A percentile compares a stretch with the other conserved stretches of the same genome.
These are phyloP conservation scores for Periparus ater DNA, from an alignment of 2,797 vertebrate genomes.

Conservation along the genomic window DNA sequence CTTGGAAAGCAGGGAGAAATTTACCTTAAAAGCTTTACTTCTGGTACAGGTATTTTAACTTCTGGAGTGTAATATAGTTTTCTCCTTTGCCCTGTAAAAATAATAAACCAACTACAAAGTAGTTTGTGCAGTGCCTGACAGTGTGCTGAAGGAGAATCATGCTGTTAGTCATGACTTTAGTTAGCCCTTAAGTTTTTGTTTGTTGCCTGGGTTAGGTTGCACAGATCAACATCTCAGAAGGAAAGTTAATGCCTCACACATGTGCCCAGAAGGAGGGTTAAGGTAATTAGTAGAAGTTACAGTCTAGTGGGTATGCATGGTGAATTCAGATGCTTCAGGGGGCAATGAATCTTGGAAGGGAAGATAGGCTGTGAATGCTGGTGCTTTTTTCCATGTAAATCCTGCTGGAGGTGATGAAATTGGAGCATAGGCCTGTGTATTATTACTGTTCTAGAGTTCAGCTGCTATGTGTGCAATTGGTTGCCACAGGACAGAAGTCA, in stretches of 20 bases:
- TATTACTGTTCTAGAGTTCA: background rate
- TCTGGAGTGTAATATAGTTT: background rate
- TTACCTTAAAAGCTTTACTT: background rate
- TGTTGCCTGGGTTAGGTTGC: background rate
- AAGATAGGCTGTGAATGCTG: background rate
- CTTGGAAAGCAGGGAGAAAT: background rate
- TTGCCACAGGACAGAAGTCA: background rate
- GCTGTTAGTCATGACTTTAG: background rate
- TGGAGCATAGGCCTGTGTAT: background rate
- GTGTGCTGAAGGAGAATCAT: background rate
- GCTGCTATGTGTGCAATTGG: accelerated
- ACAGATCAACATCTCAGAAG: background rate
- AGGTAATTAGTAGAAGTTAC: background rate
- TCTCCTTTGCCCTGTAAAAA: background rate
- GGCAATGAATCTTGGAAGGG: background rate
- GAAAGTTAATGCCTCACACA: background rate
- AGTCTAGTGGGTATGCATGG: accelerated
- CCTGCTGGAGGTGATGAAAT: background rate
- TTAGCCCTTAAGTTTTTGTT: background rate
- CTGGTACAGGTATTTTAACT: background rate
- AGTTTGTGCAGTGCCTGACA: background rate
- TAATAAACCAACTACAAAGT: background rate
- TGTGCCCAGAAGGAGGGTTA: background rate
- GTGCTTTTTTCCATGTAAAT: background rate
- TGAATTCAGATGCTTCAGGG: background rate